These are phyloP conservation scores for Notodonta dromedarius DNA, from an alignment of 2,888 invertebrate genomes.

Conservation along the genomic window DNA sequence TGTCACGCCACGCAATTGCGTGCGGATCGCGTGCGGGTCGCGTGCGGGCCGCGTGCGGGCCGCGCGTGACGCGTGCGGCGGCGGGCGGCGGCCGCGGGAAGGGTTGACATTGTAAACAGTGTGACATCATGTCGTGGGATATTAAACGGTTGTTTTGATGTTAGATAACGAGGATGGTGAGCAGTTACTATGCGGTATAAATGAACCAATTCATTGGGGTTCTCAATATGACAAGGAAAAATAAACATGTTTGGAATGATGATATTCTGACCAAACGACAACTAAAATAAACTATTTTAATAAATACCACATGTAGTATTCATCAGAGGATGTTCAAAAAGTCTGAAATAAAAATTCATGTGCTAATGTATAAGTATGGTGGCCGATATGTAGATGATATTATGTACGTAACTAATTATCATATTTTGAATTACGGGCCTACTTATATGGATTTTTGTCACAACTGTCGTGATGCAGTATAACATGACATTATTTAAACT, in stretches of 20 bases:
- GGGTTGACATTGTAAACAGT: slow-evolving; percentile 23
- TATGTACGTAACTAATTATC: no score
- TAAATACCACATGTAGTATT: no score
- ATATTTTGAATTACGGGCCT: no score
- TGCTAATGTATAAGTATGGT: no score
- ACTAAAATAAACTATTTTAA: no score
- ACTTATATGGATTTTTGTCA: no score
- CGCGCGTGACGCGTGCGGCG: slow-evolving; percentile 3
- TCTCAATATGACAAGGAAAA: not conserved
- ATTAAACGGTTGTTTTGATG: slow-evolving; percentile 15
- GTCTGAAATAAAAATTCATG: no score
- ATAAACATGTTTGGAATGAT: not conserved
- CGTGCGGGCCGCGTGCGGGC: slow-evolving; percentile 10
- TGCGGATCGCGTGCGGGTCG: not conserved
- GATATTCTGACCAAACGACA: no score
- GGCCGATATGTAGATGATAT: no score
- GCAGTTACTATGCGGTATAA: not conserved
- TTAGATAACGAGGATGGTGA: not conserved
- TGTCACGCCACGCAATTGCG: slow-evolving; percentile 25
- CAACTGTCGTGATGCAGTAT: no score
- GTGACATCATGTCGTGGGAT: slow-evolving; percentile 15
- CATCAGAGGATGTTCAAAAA: no score
- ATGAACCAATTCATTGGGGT: not conserved
- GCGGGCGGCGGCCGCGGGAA: slow-evolving; percentile 16
- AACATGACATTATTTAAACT: no score